These are phyloP conservation scores for Potorous gilbertii DNA, from an alignment of 2,797 vertebrate species.

Conservation along the genomic window DNA sequence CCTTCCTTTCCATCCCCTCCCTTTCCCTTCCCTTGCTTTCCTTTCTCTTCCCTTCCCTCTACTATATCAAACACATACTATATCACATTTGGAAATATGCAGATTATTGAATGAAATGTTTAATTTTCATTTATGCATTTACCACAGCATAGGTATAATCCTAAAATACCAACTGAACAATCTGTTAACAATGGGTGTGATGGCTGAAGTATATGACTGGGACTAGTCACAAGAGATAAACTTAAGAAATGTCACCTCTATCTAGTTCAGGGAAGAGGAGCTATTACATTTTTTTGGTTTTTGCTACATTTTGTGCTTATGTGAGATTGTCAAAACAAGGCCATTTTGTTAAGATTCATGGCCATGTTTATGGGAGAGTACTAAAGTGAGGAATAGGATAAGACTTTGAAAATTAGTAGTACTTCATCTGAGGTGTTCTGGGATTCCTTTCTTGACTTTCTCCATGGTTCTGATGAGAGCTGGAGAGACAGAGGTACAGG, in stretches of 20 bases:
- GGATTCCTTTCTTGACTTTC: not conserved
- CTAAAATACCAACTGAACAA: not conserved
- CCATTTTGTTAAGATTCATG: not conserved
- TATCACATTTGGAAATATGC: constrained; percentile 51
- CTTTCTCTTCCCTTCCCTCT: no score
- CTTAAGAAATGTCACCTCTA: not conserved
- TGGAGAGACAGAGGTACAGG: no score
- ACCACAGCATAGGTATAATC: not conserved
- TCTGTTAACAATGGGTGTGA: not conserved
- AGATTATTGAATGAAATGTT: constrained; percentile 59
- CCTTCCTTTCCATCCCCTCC: no score
- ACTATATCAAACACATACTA: no score
- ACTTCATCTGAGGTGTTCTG: not conserved
- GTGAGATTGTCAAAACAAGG: not conserved
- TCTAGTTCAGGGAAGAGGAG: not conserved
- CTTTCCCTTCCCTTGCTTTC: no score
- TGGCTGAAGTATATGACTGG: not conserved
- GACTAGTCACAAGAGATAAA: not conserved
- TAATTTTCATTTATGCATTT: constrained; percentile 55
- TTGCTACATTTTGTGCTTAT: not conserved
- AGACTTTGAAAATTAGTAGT: not conserved
- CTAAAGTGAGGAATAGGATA: not conserved
- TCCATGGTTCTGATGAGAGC: not conserved
- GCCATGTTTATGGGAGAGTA: not conserved
- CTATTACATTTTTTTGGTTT: not conserved